Evolutionary conservation across 2,888 invertebrate species (phyloP).

Genomic region (Nymphalis c-album): DNA sequence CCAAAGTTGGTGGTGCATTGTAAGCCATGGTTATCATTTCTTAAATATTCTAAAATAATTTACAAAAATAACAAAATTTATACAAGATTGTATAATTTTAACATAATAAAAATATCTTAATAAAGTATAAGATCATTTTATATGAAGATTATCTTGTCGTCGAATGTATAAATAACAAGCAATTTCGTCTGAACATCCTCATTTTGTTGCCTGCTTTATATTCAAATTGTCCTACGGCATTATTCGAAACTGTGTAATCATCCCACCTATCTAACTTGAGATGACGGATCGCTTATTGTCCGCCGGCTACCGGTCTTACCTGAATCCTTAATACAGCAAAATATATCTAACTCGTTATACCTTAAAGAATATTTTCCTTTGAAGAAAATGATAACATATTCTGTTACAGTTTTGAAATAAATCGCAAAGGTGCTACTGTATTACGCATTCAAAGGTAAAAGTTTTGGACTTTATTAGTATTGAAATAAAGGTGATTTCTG

Average conservation of each 20-base stretch:
- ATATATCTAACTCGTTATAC: neutral
- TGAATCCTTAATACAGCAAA: slow-evolving; percentile 43
- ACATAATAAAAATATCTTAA: neutral
- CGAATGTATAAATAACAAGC: slow-evolving; percentile 20
- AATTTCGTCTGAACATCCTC: slow-evolving; percentile 22
- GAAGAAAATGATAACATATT: neutral
- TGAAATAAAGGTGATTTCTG: slow-evolving; percentile 14
- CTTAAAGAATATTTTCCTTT: slow-evolving; percentile 12
- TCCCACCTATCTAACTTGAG: slow-evolving; percentile 66
- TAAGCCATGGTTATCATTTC: too few species aligned
- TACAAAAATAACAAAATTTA: too few species aligned
- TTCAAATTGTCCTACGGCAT: slow-evolving; percentile 65
- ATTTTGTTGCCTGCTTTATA: slow-evolving; percentile 45
- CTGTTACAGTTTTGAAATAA: slow-evolving; percentile 6
- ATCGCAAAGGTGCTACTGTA: slow-evolving; percentile 26
- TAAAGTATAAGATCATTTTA: neutral
- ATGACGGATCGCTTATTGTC: slow-evolving; percentile 78
- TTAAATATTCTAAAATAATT: too few species aligned
- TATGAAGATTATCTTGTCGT: neutral
- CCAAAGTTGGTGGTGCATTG: too few species aligned
- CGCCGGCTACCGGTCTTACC: slow-evolving; percentile 74
- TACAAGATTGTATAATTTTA: neutral
- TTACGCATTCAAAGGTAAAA: slow-evolving; percentile 32
- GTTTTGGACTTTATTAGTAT: slow-evolving; percentile 20
- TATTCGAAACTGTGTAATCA: slow-evolving; percentile 62